These are phyloP conservation scores for Trachelus tabidus DNA, from an alignment of 2,888 invertebrate genomes.

Conservation along the genomic window DNA sequence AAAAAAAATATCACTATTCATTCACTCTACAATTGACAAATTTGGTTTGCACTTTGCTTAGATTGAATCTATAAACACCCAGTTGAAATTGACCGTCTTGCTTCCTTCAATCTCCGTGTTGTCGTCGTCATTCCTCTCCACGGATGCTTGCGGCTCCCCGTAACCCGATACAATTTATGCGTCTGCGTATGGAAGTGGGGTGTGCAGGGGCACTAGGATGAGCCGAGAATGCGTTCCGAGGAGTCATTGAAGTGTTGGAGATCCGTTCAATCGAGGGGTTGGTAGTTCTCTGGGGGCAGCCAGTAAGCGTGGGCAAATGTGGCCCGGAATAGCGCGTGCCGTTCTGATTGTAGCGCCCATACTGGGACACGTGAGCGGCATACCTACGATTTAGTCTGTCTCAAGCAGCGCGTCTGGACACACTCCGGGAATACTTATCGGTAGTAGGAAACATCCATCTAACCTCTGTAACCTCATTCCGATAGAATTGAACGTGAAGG, in stretches of 20 bases:
- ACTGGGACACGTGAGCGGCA: slow-evolving; percentile 47
- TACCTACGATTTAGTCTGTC: slow-evolving; percentile 53
- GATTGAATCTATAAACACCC: not conserved
- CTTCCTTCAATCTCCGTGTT: slow-evolving; percentile 5
- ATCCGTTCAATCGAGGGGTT: slow-evolving; percentile 30
- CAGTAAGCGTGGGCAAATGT: slow-evolving; percentile 25
- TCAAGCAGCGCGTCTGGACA: slow-evolving; percentile 43
- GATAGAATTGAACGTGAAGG: not conserved
- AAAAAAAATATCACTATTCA: no score
- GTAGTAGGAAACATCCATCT: not conserved
- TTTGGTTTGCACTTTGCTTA: not conserved
- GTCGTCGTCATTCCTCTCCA: not conserved
- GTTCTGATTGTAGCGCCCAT: slow-evolving; percentile 49
- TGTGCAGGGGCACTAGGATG: not conserved
- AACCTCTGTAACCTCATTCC: not conserved
- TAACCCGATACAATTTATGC: slow-evolving; percentile 27
- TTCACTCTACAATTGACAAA: no score
- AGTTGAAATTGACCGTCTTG: not conserved
- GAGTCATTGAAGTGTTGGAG: slow-evolving; percentile 38
- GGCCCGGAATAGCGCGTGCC: slow-evolving; percentile 47
- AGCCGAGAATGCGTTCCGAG: slow-evolving; percentile 33
- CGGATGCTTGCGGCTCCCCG: slow-evolving; percentile 24
- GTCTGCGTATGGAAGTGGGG: not conserved
- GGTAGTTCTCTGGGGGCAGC: slow-evolving; percentile 1
- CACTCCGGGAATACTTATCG: slow-evolving; percentile 46